Conservation (phyloP, 2,888 invertebrate genomes). For the Empis stercorea region DNA sequence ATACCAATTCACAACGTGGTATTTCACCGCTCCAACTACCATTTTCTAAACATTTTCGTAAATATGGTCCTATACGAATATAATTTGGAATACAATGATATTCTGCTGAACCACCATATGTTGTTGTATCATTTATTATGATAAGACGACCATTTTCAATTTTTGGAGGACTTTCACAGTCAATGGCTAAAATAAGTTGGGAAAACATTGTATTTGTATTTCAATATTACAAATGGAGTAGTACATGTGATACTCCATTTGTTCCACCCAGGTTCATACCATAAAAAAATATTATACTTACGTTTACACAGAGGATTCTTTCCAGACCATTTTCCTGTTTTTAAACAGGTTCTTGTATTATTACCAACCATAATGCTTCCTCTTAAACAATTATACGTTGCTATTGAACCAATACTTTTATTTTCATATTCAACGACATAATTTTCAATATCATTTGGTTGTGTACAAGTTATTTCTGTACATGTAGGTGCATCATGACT, state of each 20-base stretch:
- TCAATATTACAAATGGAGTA: no score
- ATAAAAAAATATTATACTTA: no score
- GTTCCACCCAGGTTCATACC: no score
- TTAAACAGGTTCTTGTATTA: constrained; percentile 59
- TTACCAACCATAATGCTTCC: constrained; percentile 71
- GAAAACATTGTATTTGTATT: no score
- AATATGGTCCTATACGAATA: constrained; percentile 66
- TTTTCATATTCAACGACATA: constrained; percentile 47
- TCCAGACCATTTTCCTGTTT: constrained; percentile 73
- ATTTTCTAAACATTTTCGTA: constrained; percentile 71
- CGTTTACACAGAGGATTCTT: constrained; percentile 65
- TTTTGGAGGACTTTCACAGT: constrained; percentile 65
- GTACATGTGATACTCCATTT: no score
- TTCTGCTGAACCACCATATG: constrained; percentile 73
- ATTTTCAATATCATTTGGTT: constrained; percentile 47
- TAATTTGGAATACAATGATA: constrained; percentile 80
- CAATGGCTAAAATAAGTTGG: constrained; percentile 49
- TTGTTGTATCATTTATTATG: constrained; percentile 69
- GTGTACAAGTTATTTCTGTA: constrained; percentile 67
- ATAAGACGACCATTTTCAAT: constrained; percentile 80
- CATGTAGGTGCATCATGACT: constrained; percentile 73
- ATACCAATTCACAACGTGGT: constrained; percentile 62
- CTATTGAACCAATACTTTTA: constrained; percentile 42
- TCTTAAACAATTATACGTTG: constrained; percentile 69
- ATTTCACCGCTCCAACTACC: constrained; percentile 80